These are phyloP conservation scores for Bombus balteatus DNA, from an alignment of 1,140 invertebrate species.

Conservation along the genomic window DNA sequence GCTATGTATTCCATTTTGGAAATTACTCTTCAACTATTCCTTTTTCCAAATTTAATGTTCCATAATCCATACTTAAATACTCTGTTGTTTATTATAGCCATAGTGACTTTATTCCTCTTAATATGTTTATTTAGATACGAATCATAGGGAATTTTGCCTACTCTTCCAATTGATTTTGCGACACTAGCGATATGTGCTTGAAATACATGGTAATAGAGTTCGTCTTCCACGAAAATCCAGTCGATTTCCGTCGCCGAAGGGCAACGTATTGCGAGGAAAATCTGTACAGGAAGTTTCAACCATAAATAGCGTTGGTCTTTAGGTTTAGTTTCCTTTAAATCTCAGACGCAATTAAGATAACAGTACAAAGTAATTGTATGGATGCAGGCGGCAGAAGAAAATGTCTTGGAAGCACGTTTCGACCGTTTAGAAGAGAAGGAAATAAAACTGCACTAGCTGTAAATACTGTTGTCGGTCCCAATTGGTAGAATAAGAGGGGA, in stretches of 20 bases:
- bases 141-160: not conserved
- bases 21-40: no score
- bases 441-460: slow-evolving; percentile 28
- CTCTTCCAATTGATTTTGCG: not conserved
- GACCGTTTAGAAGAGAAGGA: not conserved
- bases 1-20: no score
- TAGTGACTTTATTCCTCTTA: not conserved
- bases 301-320: not conserved
- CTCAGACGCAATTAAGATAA: not conserved
- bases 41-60: no score
- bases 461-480: not conserved
- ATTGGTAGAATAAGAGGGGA: not conserved
- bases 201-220: no score
- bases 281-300: not conserved
- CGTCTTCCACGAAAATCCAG: not conserved
- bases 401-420: not conserved
- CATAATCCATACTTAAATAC: no score
- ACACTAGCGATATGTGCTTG: no score
- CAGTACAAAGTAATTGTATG: not conserved
- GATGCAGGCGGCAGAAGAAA: not conserved
- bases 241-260: not conserved
- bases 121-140: not conserved
- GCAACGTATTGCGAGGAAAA: not conserved
- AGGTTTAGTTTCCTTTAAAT: not conserved
- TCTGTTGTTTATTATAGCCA: not conserved